Percentiles rank a stretch among this genome's conserved stretches.
Conservation (phyloP, 2,797 vertebrate species). For the Mionectes olivaceus region DNA sequence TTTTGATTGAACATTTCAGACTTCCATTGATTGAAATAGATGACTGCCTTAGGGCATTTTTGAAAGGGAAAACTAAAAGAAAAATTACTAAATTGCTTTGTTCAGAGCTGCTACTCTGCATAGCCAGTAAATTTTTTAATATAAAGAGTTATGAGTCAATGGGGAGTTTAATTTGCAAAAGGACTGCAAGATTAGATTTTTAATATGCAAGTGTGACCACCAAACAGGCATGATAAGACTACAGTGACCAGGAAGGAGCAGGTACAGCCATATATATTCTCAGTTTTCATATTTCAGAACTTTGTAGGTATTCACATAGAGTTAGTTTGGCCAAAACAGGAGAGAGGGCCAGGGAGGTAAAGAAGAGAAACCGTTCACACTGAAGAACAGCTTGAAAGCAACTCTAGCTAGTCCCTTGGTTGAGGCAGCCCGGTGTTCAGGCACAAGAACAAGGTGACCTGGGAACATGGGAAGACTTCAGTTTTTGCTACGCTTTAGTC, state of each 20-base stretch:
- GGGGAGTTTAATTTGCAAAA: not conserved
- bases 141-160: not conserved
- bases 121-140: constrained; percentile 14
- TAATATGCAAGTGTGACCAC: not conserved
- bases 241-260: not conserved
- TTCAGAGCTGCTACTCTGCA: constrained; percentile 23
- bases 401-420: not conserved
- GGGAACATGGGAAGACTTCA: not conserved
- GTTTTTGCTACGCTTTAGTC: not conserved
- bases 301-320: not conserved
- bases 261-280: not conserved
- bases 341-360: not conserved
- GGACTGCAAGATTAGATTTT: not conserved
- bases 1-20: constrained; percentile 67
- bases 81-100: constrained; percentile 14
- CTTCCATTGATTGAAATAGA: constrained; percentile 67
- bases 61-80: constrained; percentile 54
- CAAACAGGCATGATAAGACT: not conserved
- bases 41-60: constrained; percentile 70
- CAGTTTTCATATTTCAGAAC: not conserved
- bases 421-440: not conserved
- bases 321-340: not conserved
- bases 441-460: not conserved
- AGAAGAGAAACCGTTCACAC: rapidly evolving
- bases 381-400: not conserved